Base-by-base conservation (phyloP, 1,140 invertebrate species). In the Solen grandis region DNA sequence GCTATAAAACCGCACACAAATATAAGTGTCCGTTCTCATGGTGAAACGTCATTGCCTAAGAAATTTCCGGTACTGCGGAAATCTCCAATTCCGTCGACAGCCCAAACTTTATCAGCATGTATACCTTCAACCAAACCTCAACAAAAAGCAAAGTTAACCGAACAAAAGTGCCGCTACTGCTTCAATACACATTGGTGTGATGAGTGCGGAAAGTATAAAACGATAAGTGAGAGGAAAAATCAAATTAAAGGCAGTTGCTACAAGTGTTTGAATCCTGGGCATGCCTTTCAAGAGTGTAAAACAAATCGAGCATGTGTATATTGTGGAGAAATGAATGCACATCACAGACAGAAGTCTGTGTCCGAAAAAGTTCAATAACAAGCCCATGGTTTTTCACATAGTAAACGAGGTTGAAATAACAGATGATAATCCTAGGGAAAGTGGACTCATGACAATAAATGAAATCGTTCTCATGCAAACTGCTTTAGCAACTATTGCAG, bases 391-490 rank as follows among this genome's bases (percentile, higher is more conserved):
- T 5, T 14, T 46, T 46, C 8, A 46, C 8, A 19, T 46, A 19
- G 19, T 10, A n/a, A 19, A 19, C 19, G 19, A 10, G 8, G 55
- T 8, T 8, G 55, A 27, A 22, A 14, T n/a, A 25, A 8, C 19
- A 57, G 29, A 31, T n/a, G n/a, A n/a, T n/a, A n/a, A n/a, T n/a
- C n/a, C n/a, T n/a, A n/a, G n/a, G 16, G 62, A 41, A 5, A 66
- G 33, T 54, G 66, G 10, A 14, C 19, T 50, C 16, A 29, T 54
- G 10, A 52, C 41, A 10, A 52, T 19, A 16, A 27, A 27, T 22
- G 66, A 69, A 31, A 69, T 54, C 29, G 35, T 69, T 22, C 46
- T 69, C 2, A 69, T 69, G 66, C 46, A 69, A 19, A 69, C 66
- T 1, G 66, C 35, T 52, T 29, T 22, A 69, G 54, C 66, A 31